A percentile compares a stretch with the other conserved stretches of the same genome.
phyloP scores from a whole-genome alignment of 1,140 invertebrate genomes.

The Papilio helenus region DNA sequence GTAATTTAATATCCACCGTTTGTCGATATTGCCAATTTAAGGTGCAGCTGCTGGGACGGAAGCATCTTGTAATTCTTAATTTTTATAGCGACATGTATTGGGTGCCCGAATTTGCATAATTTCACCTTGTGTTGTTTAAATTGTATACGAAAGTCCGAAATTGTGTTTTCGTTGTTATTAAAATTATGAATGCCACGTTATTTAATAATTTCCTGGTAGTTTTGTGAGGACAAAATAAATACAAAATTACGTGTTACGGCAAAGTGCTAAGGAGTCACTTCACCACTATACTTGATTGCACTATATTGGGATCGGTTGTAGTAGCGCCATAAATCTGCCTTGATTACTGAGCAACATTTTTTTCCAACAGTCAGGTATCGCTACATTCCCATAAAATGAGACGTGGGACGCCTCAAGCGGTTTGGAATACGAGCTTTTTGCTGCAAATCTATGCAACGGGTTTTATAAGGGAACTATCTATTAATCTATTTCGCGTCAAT shows the following conservation, averaged over 20 bases:
- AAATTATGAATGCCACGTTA: background rate
- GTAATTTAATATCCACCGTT: slow-evolving; percentile 24
- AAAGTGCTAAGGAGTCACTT: background rate
- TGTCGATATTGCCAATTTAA: slow-evolving; percentile 16
- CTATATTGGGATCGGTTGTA: background rate
- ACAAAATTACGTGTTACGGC: background rate
- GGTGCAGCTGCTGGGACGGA: slow-evolving; percentile 7
- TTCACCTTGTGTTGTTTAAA: background rate
- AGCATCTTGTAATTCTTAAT: slow-evolving; percentile 1
- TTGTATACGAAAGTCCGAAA: background rate
- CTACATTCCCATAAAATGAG: slow-evolving; percentile 37
- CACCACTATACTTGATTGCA: background rate
- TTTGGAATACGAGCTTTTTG: slow-evolving; percentile 32
- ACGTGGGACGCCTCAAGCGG: slow-evolving; percentile 22
- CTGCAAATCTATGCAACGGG: slow-evolving; percentile 25
- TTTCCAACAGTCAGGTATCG: slow-evolving; percentile 19
- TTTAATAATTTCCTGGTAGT: background rate
- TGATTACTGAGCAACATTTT: slow-evolving; percentile 31
- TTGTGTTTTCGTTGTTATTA: background rate
- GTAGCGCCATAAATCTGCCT: background rate
- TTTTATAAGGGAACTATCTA: slow-evolving; percentile 5
- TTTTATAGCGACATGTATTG: background rate
- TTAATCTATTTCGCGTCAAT: background rate
- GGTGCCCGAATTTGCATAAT: slow-evolving; percentile 19
- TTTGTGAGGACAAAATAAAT: background rate